A percentile compares a stretch with the other conserved stretches of the same genome.
phyloP scores from a whole-genome alignment of 1,140 invertebrate genomes.

The Micrasema minimum region DNA sequence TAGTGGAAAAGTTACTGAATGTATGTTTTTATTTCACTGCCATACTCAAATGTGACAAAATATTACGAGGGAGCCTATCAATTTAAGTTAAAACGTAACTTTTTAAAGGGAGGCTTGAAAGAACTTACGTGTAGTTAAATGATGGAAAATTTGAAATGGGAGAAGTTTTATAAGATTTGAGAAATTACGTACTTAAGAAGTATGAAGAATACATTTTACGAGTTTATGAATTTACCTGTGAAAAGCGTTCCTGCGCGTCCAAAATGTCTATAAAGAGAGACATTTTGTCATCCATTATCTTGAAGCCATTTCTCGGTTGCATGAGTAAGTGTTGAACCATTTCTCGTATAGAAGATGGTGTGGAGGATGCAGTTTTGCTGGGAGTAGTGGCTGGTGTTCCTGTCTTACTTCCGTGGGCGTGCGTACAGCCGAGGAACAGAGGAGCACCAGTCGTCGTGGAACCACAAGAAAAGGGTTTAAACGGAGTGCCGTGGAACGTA shows the following conservation, averaged over 20 bases:
- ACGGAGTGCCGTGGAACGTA: slow-evolving; percentile 72
- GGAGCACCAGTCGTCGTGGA: slow-evolving; percentile 64
- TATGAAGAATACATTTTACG: no score
- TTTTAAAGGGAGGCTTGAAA: no score
- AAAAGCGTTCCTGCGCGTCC: slow-evolving; percentile 81
- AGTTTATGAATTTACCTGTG: slow-evolving; percentile 71
- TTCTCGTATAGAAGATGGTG: slow-evolving; percentile 69
- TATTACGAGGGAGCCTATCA: no score
- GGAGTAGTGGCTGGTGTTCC: slow-evolving; percentile 62
- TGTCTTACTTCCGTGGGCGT: slow-evolving; percentile 56
- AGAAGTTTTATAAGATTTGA: no score
- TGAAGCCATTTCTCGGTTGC: slow-evolving; percentile 77
- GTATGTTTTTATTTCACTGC: no score
- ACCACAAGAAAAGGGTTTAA: slow-evolving; percentile 64
- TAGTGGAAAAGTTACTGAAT: no score
- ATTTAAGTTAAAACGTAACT: no score
- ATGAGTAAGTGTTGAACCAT: slow-evolving; percentile 75
- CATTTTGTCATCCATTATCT: slow-evolving; percentile 79
- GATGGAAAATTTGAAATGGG: no score
- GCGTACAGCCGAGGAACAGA: slow-evolving; percentile 66
- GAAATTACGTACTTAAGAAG: no score
- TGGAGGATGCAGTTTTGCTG: slow-evolving; percentile 60
- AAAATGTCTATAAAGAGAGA: slow-evolving; percentile 82
- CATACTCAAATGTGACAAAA: no score
- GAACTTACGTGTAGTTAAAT: no score